Base-by-base conservation (phyloP, 2,888 invertebrate genomes). In the Alloplasta piceator region DNA sequence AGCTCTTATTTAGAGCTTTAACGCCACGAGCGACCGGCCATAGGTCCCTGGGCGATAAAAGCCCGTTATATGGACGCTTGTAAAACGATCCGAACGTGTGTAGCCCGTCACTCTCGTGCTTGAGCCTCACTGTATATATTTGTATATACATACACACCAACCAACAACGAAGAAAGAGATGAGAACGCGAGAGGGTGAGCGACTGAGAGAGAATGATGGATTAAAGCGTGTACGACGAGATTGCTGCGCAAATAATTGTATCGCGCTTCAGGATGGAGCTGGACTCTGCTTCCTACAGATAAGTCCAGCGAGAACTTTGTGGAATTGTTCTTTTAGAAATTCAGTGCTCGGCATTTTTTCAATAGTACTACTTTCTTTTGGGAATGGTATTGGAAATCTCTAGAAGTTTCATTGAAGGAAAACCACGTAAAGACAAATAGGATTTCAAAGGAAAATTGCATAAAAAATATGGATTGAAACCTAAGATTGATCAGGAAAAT, bases 1-100 rank as follows among this genome's bases (percentile, higher is more conserved):
- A 86, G 85, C 83, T 87, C 87, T 90, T 90, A 90, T 88, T 89
- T 87, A 85, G 89, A 88, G 84, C 85, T 84, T 89, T 90, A 87
- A 86, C 88, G 85, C 83, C 85, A 83, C 82, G 60, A 86, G 86
- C 84, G 87, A 82, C 80, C 84, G 84, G 81, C 86, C 88, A 90
- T 89, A 89, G 89, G 90, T 88, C 87, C 86, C 85, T 76, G 67
- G 82, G 85, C 89, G 89, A 86, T 90, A 88, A 87, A 88, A 84
- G 83, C 76, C 56, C 83, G 85, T 86, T 88, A 88, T 88, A 88
- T 86, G 85, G 85, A 80, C 79, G 85, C 78, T 84, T 88, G 85
- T 89, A 89, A 89, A 90, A 87, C 87, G 87, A 86, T 87, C 86
- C 82, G 66, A 84, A 83, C 78, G 81, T 79, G 81, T 82, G 79